Evolutionary conservation across 2,797 vertebrate genomes (phyloP).

Genomic region (Triplophysa bombifrons): DNA sequence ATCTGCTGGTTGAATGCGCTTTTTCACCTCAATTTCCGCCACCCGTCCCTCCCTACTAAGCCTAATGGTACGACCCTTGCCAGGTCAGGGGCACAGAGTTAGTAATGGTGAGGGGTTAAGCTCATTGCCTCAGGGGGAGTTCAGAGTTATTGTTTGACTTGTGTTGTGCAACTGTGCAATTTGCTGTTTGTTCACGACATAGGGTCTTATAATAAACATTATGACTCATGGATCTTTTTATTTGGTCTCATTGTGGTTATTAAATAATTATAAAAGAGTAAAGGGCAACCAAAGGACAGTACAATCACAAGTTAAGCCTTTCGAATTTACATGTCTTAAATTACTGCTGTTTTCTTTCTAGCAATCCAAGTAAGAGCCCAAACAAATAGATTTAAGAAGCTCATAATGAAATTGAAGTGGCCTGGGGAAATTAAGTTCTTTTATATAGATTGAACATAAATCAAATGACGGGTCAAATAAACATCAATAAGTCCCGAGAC

Average conservation of each 20-base stretch:
- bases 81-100: constrained; percentile 39
- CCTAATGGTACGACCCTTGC: constrained; percentile 45
- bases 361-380: constrained; percentile 28
- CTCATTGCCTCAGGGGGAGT: constrained; percentile 43
- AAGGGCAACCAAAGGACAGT: constrained; percentile 18
- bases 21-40: neutral
- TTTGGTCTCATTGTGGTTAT: constrained; percentile 26
- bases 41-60: constrained; percentile 12
- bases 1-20: constrained; percentile 26
- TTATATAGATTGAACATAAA: constrained; percentile 36
- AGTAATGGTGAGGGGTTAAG: constrained; percentile 40
- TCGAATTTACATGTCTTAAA: constrained; percentile 52
- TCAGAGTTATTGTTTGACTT: constrained; percentile 30
- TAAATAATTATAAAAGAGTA: constrained; percentile 28
- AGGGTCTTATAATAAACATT: constrained; percentile 48
- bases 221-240: constrained; percentile 15
- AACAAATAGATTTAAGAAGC: constrained; percentile 30
- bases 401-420: neutral
- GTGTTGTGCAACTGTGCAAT: constrained; percentile 35
- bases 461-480: constrained; percentile 39
- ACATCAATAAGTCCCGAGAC: constrained; percentile 33
- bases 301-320: constrained; percentile 6
- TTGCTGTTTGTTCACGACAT: constrained; percentile 46
- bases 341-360: constrained; percentile 31
- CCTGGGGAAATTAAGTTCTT: constrained; percentile 25